phyloP scores from a whole-genome alignment of 2,797 vertebrate genomes.

The Emys orbicularis region DNA sequence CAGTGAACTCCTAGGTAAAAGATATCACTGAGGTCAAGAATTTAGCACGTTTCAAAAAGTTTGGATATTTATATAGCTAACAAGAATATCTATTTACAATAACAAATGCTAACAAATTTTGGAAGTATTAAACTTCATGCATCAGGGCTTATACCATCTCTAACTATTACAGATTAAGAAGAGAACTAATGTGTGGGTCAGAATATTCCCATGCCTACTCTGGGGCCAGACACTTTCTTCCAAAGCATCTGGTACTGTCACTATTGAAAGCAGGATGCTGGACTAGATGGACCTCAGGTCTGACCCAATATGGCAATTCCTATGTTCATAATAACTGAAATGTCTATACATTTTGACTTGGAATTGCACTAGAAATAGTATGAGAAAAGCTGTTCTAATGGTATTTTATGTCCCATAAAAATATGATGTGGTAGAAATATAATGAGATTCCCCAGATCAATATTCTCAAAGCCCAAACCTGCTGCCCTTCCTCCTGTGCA shows the following conservation, averaged over 20 bases:
- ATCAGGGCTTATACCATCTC: neutral
- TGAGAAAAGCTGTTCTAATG: neutral
- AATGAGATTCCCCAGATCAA: neutral
- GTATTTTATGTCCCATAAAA: neutral
- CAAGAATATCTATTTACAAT: neutral
- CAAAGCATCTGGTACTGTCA: neutral
- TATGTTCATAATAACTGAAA: neutral
- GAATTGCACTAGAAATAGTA: neutral
- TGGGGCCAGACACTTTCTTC: neutral
- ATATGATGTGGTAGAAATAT: neutral
- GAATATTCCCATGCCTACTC: neutral
- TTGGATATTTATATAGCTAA: neutral
- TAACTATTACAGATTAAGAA: neutral
- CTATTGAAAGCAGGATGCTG: neutral
- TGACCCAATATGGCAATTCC: neutral
- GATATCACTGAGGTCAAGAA: neutral
- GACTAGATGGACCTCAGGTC: neutral
- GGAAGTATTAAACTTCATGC: neutral
- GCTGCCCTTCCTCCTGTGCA: neutral
- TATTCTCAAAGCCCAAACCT: neutral
- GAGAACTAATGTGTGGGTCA: neutral
- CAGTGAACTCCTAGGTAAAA: neutral
- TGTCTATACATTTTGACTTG: neutral
- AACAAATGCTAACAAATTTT: neutral
- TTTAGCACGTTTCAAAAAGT: neutral